Evolutionary conservation across 2,113 vertebrate genomes (phyloP).

Genomic region (Pollimyrus isidori): DNA sequence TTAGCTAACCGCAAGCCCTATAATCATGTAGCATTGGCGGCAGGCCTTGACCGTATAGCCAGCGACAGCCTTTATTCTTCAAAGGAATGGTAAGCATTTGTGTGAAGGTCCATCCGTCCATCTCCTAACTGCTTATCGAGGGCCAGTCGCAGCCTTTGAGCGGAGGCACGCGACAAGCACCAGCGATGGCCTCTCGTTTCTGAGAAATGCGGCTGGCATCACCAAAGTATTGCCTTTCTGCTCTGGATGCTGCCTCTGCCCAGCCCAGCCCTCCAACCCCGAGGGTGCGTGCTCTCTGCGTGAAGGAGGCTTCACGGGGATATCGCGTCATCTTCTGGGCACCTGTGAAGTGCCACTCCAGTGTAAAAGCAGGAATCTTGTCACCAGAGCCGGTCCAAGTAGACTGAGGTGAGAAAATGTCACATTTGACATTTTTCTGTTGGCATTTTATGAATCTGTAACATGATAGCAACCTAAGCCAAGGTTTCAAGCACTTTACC

Average conservation of each 20-base stretch:
- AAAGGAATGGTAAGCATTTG: background rate
- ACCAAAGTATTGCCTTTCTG: conserved; percentile 6
- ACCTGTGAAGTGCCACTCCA: conserved; percentile 13
- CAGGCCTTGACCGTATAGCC: background rate
- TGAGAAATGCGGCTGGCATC: background rate
- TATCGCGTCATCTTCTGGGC: background rate
- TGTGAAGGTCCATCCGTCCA: background rate
- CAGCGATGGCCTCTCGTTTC: background rate
- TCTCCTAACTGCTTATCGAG: background rate
- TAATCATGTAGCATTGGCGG: conserved; percentile 1
- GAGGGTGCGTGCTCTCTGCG: background rate
- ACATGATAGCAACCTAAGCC: background rate
- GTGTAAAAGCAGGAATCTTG: conserved; percentile 21
- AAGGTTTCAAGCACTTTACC: background rate
- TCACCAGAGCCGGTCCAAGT: background rate
- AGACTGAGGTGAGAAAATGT: background rate
- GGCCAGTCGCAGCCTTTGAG: background rate
- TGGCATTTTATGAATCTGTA: background rate
- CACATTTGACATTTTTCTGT: background rate
- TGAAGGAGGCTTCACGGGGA: background rate
- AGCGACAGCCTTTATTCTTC: background rate
- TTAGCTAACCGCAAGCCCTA: conserved; percentile 23
- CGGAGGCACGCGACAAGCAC: background rate
- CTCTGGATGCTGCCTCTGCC: background rate
- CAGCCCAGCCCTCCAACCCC: background rate